Evolutionary conservation across 2,888 invertebrate genomes (phyloP).

Genomic region (Epistrophella euchroma): DNA sequence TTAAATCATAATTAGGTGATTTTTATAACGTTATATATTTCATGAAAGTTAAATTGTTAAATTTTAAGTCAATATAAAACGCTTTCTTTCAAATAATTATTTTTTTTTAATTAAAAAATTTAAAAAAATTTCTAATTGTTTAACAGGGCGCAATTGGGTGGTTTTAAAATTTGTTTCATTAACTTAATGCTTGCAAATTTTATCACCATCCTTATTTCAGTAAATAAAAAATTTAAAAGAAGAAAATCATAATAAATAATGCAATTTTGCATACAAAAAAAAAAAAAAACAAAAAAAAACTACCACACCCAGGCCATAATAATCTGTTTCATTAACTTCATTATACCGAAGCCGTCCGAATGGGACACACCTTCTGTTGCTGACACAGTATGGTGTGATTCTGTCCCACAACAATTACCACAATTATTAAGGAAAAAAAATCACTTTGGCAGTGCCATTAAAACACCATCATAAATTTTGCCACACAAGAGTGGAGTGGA

Average conservation of each 20-base stretch:
- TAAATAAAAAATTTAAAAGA: background rate
- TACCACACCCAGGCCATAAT: slow-evolving; percentile 1
- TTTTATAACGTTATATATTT: too few species aligned
- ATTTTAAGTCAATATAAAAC: too few species aligned
- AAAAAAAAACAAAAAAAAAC: background rate
- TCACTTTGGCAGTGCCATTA: slow-evolving; percentile 58
- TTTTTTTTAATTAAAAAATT: too few species aligned
- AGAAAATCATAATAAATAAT: background rate
- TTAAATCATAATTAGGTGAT: too few species aligned
- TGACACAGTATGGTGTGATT: slow-evolving; percentile 31
- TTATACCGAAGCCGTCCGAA: slow-evolving; percentile 14
- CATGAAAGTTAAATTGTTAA: too few species aligned
- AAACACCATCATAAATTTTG: slow-evolving; percentile 63
- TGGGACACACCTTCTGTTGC: slow-evolving; percentile 34
- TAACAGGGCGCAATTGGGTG: too few species aligned
- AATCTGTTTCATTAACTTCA: slow-evolving; percentile 26
- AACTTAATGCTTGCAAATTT: background rate
- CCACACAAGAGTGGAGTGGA: slow-evolving; percentile 12
- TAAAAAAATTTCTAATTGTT: too few species aligned
- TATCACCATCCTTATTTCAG: background rate
- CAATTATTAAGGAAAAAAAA: slow-evolving; percentile 48
- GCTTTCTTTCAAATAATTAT: too few species aligned
- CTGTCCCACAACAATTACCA: slow-evolving; percentile 60
- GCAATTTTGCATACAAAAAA: slow-evolving; percentile 11
- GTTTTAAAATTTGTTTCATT: too few species aligned